Base-by-base conservation (phyloP, 2,888 invertebrate genomes). In the Tanytarsus gracilentus region DNA sequence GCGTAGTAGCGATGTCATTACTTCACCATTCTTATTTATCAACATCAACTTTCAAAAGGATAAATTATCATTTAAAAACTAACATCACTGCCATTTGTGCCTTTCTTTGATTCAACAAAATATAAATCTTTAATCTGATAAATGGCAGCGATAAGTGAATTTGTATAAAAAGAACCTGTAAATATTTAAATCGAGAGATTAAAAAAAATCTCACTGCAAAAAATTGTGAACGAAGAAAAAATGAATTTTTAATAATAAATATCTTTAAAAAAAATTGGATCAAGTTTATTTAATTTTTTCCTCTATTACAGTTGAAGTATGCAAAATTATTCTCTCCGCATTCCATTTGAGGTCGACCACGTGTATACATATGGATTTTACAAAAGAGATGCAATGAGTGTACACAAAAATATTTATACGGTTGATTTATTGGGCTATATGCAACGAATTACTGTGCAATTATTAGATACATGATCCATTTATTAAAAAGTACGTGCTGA, bases 61-160 rank as follows among this genome's bases (percentile, higher is more conserved):
- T n/a, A n/a, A 29, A 29, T 29, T 29, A 29, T 7, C 9, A 33
- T 4, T 11, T 33, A n/a, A 33, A 33, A 5, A 33, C 9, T 52
- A 21, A 11, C 6, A 18, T 55, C 14, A 16, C n/a, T 52, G 7
- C 25, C 26, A 18, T 11, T 16, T 56, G 6, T 16, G n/a, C 39
- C n/a, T 33, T n/a, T 30, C 18, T 25, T 23, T 33, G 23, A 6
- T 53, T 53, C 21, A 23, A 23, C n/a, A 21, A 30, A 23, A 33
- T 16, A 51, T 9, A 49, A 16, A 25, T 21, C 48, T 21, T 48
- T 48, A 21, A 18, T 11, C 18, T 48, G 18, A 39, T 53, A 53
- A 53, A 53, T 53, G 11, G 36, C 53, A 53, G 53, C 53, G 21
- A 53, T 53, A 53, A 53, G 53, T n/a, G n/a, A n/a, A n/a, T 16